phyloP scores from a whole-genome alignment of 1,140 invertebrate genomes.

The Danaus melanippus region DNA sequence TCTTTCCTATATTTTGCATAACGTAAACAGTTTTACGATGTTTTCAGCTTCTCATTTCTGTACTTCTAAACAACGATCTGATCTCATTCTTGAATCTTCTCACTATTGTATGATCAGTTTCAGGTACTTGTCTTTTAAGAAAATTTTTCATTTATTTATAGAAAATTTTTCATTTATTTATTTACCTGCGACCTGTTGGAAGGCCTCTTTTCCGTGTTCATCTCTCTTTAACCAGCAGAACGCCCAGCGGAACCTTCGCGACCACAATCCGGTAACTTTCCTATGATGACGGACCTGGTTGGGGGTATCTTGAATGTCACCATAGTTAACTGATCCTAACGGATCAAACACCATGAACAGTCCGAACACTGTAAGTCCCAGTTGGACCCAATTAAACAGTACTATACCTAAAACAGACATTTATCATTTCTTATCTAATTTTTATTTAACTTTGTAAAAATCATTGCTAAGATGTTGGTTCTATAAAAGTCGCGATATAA shows the following conservation, averaged over 20 bases:
- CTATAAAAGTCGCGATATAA: too few relatives aligned
- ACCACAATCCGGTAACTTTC: slow-evolving; percentile 79
- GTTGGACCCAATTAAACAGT: slow-evolving; percentile 85
- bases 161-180: slow-evolving; percentile 1
- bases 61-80: too few relatives aligned
- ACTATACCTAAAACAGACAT: slow-evolving; percentile 75
- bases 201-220: slow-evolving; percentile 85
- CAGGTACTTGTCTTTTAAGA: too few relatives aligned
- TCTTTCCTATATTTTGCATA: too few relatives aligned
- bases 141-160: too few relatives aligned
- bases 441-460: too few relatives aligned
- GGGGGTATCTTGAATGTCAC: slow-evolving; percentile 73
- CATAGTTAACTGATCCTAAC: slow-evolving; percentile 78
- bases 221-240: slow-evolving; percentile 87
- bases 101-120: too few relatives aligned
- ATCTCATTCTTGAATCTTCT: too few relatives aligned
- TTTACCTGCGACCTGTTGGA: slow-evolving; percentile 85
- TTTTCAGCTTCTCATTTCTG: too few relatives aligned
- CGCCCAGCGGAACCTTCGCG: slow-evolving; percentile 80
- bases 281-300: slow-evolving; percentile 74
- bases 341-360: slow-evolving; percentile 87
- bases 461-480: too few relatives aligned
- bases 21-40: too few relatives aligned
- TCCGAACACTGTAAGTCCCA: slow-evolving; percentile 81
- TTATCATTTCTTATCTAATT: too few relatives aligned